These are phyloP conservation scores for Strigamia transsilvanica DNA, from an alignment of 2,888 invertebrate genomes.

Conservation along the genomic window DNA sequence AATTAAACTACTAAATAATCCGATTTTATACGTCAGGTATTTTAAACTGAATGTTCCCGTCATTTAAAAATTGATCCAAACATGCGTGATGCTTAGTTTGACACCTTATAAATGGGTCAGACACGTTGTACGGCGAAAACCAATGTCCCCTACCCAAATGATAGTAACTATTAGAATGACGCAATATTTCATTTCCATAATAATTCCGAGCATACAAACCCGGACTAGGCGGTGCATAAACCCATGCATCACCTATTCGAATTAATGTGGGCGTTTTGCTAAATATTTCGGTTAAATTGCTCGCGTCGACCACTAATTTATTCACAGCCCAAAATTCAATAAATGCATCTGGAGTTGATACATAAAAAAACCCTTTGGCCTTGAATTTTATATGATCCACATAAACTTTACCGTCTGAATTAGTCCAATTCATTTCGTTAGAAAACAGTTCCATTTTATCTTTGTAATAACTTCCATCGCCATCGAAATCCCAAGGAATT, in stretches of 20 bases:
- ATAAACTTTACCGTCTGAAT: not conserved
- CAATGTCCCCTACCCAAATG: conserved; percentile 60
- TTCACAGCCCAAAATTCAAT: conserved; percentile 61
- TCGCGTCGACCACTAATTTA: conserved; percentile 58
- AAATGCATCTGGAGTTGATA: conserved; percentile 58
- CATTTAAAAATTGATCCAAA: conserved; percentile 60
- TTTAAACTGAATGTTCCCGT: conserved; percentile 58
- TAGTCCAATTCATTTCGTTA: not conserved
- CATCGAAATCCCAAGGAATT: conserved; percentile 63
- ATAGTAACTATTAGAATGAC: conserved; percentile 61
- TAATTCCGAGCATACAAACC: conserved; percentile 61
- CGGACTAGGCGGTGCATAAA: conserved; percentile 61
- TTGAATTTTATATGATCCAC: conserved; percentile 34
- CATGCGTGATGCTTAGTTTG: conserved; percentile 60
- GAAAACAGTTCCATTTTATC: not conserved
- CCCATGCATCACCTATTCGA: conserved; percentile 60
- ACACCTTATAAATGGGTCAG: conserved; percentile 59
- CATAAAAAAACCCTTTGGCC: not conserved
- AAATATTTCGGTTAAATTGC: conserved; percentile 52
- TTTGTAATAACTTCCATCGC: conserved; percentile 56
- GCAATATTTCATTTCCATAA: conserved; percentile 61
- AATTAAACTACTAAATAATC: too few relatives aligned
- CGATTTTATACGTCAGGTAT: not conserved
- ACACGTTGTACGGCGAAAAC: conserved; percentile 55
- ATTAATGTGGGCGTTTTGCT: conserved; percentile 59